Evolutionary conservation across 2,888 invertebrate genomes (phyloP).

Genomic region (Chrysolina haemoptera): DNA sequence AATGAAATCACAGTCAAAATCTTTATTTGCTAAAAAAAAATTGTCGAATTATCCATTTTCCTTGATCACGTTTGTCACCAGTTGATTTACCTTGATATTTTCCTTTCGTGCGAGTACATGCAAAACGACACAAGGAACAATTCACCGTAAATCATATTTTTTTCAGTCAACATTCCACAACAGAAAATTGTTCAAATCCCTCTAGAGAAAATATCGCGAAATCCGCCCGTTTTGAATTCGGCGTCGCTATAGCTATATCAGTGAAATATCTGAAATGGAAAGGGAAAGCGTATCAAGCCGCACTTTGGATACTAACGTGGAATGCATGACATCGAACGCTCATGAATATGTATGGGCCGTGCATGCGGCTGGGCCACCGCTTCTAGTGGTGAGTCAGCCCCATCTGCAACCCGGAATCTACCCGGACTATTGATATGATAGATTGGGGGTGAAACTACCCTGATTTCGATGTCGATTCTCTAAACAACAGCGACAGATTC

Average conservation of each 20-base stretch:
- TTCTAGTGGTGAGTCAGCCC: constrained; percentile 64
- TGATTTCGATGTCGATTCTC: constrained; percentile 51
- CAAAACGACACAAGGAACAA: neutral
- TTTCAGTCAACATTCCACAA: neutral
- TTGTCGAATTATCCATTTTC: too few species aligned
- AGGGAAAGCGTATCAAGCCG: constrained; percentile 64
- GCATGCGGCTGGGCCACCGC: constrained; percentile 59
- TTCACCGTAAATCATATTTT: neutral
- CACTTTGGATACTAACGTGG: constrained; percentile 49
- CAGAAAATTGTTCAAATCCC: neutral
- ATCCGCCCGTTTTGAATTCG: constrained; percentile 14
- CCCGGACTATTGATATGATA: constrained; percentile 68
- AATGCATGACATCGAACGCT: constrained; percentile 56
- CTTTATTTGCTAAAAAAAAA: too few species aligned
- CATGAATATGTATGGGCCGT: constrained; percentile 70
- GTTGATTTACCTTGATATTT: too few species aligned
- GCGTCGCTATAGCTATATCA: constrained; percentile 14
- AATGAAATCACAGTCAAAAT: too few species aligned
- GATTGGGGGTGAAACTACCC: constrained; percentile 65
- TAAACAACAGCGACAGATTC: constrained; percentile 43
- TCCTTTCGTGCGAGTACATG: too few species aligned
- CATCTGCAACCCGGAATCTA: constrained; percentile 65
- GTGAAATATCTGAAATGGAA: constrained; percentile 55
- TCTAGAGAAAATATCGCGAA: neutral
- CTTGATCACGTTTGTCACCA: too few species aligned